These are phyloP conservation scores for Acleris emargana DNA, from an alignment of 2,888 invertebrate genomes.

Conservation along the genomic window DNA sequence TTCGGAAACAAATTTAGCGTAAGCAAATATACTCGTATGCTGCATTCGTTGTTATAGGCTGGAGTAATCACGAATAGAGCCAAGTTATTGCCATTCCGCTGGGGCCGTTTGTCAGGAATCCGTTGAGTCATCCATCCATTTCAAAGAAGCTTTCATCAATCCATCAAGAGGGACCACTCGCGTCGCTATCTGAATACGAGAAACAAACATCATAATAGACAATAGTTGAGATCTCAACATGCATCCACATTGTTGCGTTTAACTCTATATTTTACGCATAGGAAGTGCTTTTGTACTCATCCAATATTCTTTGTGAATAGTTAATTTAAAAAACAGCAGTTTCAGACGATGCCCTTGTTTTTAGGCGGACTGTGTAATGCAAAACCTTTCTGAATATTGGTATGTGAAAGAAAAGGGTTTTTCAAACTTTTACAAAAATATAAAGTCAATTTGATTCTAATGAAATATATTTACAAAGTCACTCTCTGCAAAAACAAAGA, in stretches of 20 bases:
- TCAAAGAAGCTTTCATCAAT: constrained; percentile 62
- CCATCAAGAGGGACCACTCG: constrained; percentile 48
- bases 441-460: background rate
- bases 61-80: constrained; percentile 53
- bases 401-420: too few relatives aligned
- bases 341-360: background rate
- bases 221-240: constrained; percentile 21
- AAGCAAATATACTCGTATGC: constrained; percentile 50
- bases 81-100: constrained; percentile 47
- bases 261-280: background rate
- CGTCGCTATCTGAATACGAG: constrained; percentile 36
- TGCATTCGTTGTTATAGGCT: constrained; percentile 22
- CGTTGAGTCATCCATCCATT: constrained; percentile 58
- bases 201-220: constrained; percentile 34
- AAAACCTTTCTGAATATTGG: too few relatives aligned
- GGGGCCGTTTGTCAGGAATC: constrained; percentile 43
- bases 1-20: constrained; percentile 67
- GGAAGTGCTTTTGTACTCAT: background rate
- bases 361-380: too few relatives aligned
- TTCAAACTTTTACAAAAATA: too few relatives aligned
- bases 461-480: constrained; percentile 36
- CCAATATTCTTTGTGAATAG: background rate
- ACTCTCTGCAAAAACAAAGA: constrained; percentile 42
- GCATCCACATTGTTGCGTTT: constrained; percentile 11
- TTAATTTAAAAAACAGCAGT: background rate